Base-by-base conservation (phyloP, 2,113 vertebrate species). In the Forbesichthys papilliferus region DNA sequence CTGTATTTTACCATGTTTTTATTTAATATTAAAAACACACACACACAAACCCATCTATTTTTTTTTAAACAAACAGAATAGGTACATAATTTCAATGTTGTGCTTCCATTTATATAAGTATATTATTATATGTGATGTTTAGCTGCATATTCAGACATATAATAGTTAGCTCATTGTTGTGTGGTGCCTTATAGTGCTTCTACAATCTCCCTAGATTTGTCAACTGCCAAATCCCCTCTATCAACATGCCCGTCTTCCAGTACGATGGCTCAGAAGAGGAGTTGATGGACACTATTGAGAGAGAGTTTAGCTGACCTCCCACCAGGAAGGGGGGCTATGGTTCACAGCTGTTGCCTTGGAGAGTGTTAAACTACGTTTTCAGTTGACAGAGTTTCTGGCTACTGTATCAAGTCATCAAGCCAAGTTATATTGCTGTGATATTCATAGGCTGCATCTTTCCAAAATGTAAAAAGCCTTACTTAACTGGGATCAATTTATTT, bases 241-340 rank as follows among this genome's bases (percentile, higher is more conserved):
- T 82, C 48, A 51, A 78, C 69, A 79, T 67, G 56, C 83, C 91
- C 16, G 78, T 86, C 55, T 78, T 88, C 58, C 74, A 81, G 68
- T 93, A 93, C 16, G 80, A 93, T 66, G 85, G 89, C 69, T 90
- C 89, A 11, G 92, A 93, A 63, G 92, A 92, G 65, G 92, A 92
- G 74, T 86, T 93, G 70, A 93, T 93, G 92, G 90, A 91, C 63
- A 90, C 86, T n/a, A 93, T 93, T 58, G 92, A 91, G 73, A 87
- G 80, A 18, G 92, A 93, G 48, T 93, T 91, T 66, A 89, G 86
- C 46, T 93, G 88, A 92, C 79, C 69, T 20, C 64, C n/a, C 67
- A 48, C 48, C 42, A 57, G 69, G 48, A 36, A 9, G 36, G 10
- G 16, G 36, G 36, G 4, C 4, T 6, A 42, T 42, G 4, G 46